Conservation (phyloP, 2,888 invertebrate genomes). For the Tyria jacobaeae region DNA sequence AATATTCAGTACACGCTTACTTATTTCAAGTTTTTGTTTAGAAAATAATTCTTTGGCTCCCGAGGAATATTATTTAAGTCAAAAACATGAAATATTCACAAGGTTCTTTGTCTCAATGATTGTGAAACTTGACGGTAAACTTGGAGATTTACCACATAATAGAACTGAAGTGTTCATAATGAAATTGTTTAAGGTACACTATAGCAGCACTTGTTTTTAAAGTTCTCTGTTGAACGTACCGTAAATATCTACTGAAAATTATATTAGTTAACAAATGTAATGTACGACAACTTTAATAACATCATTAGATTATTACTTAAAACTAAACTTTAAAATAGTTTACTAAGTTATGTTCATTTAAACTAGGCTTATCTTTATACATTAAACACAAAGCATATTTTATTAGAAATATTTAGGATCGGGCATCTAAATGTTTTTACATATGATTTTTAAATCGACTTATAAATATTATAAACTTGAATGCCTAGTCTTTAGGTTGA, state of each 20-base stretch:
- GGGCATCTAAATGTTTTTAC: neutral
- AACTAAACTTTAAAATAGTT: constrained; percentile 19
- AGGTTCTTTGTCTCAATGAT: constrained; percentile 69
- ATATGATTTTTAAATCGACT: neutral
- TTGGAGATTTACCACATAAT: constrained; percentile 77
- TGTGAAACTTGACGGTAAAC: constrained; percentile 74
- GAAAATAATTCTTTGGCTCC: constrained; percentile 68
- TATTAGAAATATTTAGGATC: neutral
- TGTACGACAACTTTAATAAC: too few species aligned
- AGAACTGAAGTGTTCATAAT: constrained; percentile 61
- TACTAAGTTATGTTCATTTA: constrained; percentile 5
- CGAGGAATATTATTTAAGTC: constrained; percentile 65
- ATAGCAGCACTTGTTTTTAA: constrained; percentile 24
- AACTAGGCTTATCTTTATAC: constrained; percentile 14
- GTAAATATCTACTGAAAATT: constrained; percentile 30
- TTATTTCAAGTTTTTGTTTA: constrained; percentile 63
- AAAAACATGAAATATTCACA: constrained; percentile 79
- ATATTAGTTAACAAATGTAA: constrained; percentile 18
- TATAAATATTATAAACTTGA: neutral
- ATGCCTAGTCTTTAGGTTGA: neutral
- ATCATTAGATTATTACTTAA: constrained; percentile 1
- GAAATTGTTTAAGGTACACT: constrained; percentile 53
- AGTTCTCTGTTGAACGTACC: constrained; percentile 32
- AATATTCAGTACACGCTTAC: constrained; percentile 67
- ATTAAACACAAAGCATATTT: neutral